Percentiles rank a stretch among this genome's conserved stretches.
Conservation (phyloP, 2,113 vertebrate genomes). For the Notothenia rossii region DNA sequence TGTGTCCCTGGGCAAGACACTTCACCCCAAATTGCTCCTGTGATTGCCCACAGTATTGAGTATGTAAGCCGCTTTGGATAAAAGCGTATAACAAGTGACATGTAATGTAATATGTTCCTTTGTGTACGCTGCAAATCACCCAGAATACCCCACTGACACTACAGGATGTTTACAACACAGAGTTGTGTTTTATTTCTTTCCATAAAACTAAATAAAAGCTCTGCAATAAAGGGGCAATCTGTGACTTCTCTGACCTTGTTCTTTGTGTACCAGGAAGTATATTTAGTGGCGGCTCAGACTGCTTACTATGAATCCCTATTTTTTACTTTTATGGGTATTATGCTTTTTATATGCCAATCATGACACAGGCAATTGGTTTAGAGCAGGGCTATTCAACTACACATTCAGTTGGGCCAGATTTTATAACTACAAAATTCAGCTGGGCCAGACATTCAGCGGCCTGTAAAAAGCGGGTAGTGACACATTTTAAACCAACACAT, state of each 20-base stretch:
- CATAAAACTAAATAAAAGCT: background rate
- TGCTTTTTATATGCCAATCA: slow-evolving; percentile 35
- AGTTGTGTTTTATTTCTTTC: background rate
- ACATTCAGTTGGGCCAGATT: too few species aligned
- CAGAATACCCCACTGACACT: background rate
- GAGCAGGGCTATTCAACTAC: too few species aligned
- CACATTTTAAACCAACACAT: too few species aligned
- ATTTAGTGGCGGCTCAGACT: background rate
- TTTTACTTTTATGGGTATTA: slow-evolving; percentile 41
- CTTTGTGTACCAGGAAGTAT: background rate
- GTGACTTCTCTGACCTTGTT: background rate
- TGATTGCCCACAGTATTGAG: too few species aligned
- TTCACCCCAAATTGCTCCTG: too few species aligned
- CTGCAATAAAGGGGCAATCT: background rate
- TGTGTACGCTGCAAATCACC: background rate
- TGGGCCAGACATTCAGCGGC: too few species aligned
- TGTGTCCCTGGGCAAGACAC: too few species aligned
- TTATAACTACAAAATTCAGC: too few species aligned
- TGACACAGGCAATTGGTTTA: slow-evolving; percentile 28
- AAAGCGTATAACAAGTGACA: too few species aligned
- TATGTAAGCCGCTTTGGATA: too few species aligned
- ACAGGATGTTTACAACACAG: background rate
- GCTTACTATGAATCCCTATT: slow-evolving; percentile 16
- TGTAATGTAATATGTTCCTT: background rate
- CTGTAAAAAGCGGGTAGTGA: too few species aligned